A percentile compares a stretch with the other conserved stretches of the same genome.
Evolutionary conservation across 2,797 vertebrate genomes (phyloP).

Genomic region (Falco concolor): DNA sequence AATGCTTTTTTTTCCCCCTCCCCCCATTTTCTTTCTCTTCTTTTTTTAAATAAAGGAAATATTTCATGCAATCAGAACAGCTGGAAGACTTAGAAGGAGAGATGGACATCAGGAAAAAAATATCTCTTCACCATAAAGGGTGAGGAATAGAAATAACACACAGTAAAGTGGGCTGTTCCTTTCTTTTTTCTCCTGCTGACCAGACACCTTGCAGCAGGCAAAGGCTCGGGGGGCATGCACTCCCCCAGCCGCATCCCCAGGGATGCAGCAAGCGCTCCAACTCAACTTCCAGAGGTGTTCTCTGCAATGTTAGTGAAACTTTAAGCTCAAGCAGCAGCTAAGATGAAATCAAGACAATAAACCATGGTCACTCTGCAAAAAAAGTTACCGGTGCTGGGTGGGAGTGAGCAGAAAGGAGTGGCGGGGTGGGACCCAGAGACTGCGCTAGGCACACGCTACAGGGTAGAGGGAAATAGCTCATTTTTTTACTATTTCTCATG

Average conservation of each 20-base stretch:
- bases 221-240: accelerated
- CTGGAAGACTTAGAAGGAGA: background rate
- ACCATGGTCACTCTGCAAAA: background rate
- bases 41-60: background rate
- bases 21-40: background rate
- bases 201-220: background rate
- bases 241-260: background rate
- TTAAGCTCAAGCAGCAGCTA: background rate
- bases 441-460: background rate
- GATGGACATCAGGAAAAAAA: background rate
- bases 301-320: background rate
- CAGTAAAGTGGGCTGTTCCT: background rate
- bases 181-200: background rate
- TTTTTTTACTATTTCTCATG: background rate
- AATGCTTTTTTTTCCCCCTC: no score
- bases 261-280: background rate
- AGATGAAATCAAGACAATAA: background rate
- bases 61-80: background rate
- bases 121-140: background rate
- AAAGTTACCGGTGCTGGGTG: background rate
- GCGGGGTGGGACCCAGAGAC: accelerated
- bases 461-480: background rate
- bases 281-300: background rate
- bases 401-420: background rate
- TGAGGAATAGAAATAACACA: background rate